Percentiles rank a stretch among this genome's conserved stretches.
Conservation (phyloP, 1,140 invertebrate genomes). For the Venustaconcha ellipsiformis region DNA sequence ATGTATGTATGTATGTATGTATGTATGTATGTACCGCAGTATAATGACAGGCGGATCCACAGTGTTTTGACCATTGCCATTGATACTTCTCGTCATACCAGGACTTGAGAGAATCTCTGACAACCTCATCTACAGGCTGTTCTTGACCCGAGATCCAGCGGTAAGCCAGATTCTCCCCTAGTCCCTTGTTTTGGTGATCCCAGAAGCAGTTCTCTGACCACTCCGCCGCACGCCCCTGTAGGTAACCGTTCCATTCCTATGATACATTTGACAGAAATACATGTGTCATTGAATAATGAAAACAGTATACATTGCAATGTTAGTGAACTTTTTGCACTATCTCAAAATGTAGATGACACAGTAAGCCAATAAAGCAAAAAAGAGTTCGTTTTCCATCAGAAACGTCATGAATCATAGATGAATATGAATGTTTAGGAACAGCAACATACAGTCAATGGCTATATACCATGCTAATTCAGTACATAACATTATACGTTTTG, state of each 20-base stretch:
- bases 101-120: conserved; percentile 10
- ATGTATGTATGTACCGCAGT: conserved; percentile 12
- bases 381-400: not conserved
- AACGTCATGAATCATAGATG: not conserved
- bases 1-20: too few relatives aligned
- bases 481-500: too few relatives aligned
- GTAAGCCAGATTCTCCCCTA: conserved; percentile 23
- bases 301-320: not conserved
- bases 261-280: not conserved
- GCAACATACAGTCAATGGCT: too few relatives aligned
- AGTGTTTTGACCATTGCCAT: conserved; percentile 21
- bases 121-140: conserved; percentile 1
- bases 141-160: conserved; percentile 1
- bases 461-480: too few relatives aligned
- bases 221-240: conserved; percentile 12
- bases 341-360: not conserved
- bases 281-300: not conserved
- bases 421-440: too few relatives aligned
- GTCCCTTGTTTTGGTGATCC: conserved; percentile 20
- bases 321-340: not conserved
- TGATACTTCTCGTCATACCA: conserved; percentile 27
- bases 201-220: conserved; percentile 31
- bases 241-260: conserved; percentile 16
- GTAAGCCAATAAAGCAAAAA: not conserved
- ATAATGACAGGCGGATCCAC: conserved; percentile 26